Conservation (phyloP, 2,797 vertebrate genomes). For the Alectoris magna region DNA sequence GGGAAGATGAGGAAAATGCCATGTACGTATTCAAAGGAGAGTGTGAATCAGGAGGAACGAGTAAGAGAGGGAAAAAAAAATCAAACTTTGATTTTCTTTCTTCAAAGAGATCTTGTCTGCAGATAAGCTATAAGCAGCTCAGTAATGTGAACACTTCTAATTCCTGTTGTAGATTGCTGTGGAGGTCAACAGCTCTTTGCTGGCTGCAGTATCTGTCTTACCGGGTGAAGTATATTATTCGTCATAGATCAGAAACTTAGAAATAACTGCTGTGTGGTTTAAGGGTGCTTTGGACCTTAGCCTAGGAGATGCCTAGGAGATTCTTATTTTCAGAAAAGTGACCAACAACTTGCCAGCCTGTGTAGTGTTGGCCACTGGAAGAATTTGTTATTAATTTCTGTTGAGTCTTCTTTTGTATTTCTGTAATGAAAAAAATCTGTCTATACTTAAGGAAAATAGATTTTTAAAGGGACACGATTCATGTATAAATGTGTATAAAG, state of each 20-base stretch:
- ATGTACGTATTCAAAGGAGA: neutral
- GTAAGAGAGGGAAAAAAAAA: neutral
- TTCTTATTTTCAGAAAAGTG: neutral
- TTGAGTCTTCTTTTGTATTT: neutral
- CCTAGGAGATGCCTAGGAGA: neutral
- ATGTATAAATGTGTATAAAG: neutral
- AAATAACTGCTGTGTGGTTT: neutral
- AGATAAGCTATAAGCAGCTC: neutral
- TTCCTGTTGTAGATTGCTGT: neutral
- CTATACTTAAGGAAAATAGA: neutral
- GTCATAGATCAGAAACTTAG: neutral
- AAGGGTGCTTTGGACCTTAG: neutral
- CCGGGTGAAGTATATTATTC: neutral
- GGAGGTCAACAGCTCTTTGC: neutral
- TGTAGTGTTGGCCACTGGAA: neutral
- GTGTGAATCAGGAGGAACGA: neutral
- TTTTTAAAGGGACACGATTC: neutral
- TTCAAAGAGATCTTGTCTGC: neutral
- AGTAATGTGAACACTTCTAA: neutral
- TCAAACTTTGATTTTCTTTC: neutral
- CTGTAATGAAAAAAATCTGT: neutral
- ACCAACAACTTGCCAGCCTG: rapidly evolving
- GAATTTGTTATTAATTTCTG: neutral
- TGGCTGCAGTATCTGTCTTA: neutral
- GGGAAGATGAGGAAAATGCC: neutral